Conservation (phyloP, 2,113 vertebrate genomes). For the Saccopteryx bilineata region DNA sequence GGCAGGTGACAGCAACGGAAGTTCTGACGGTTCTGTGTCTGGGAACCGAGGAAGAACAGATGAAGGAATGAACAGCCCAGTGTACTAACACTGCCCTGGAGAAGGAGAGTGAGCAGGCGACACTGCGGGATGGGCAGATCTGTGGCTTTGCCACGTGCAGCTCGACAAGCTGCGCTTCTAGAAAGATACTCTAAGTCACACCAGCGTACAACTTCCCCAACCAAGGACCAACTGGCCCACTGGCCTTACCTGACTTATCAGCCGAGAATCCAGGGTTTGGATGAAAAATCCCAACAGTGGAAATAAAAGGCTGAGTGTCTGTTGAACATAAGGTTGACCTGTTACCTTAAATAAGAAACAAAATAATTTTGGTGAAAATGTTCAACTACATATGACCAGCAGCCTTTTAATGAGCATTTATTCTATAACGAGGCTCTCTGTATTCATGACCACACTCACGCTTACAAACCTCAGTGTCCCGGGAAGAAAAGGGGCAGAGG, state of each 20-base stretch:
- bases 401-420: background rate
- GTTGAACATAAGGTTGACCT: constrained; percentile 88
- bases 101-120: background rate
- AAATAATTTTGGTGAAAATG: constrained; percentile 11
- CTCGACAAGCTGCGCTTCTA: background rate
- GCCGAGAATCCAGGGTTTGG: constrained; percentile 88
- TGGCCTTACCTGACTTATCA: constrained; percentile 91
- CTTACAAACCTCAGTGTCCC: background rate
- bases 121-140: background rate
- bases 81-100: background rate
- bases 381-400: background rate
- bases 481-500: background rate
- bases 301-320: constrained; percentile 91
- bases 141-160: background rate
- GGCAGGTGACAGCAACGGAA: background rate
- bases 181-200: background rate
- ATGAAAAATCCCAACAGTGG: constrained; percentile 89
- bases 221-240: background rate
- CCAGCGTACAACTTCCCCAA: background rate
- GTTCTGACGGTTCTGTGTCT: background rate
- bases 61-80: background rate
- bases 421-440: background rate
- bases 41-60: background rate
- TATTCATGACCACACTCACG: background rate
- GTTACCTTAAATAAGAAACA: constrained; percentile 88